A percentile compares a stretch with the other conserved stretches of the same genome.
phyloP scores from a whole-genome alignment of 2,113 vertebrate species.

The Gila orcuttii region DNA sequence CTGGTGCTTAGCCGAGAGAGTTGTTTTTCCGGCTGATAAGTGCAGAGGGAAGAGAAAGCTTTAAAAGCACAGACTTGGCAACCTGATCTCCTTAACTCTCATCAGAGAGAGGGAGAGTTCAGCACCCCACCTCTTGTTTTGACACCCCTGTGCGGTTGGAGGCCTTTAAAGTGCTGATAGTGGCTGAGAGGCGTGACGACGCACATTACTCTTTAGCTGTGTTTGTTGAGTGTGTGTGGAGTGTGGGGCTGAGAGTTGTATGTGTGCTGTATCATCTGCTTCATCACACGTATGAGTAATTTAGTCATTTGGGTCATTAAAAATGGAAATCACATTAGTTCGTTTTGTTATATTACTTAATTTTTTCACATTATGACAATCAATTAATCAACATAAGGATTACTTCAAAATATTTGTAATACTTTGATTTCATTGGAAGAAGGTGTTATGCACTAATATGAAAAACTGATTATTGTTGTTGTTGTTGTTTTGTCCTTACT shows the following conservation, averaged over 20 bases:
- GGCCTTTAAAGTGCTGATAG: conserved; percentile 71
- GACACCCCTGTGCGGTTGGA: conserved; percentile 62
- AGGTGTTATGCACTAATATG: no score
- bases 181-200: conserved; percentile 67
- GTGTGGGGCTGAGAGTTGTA: neutral
- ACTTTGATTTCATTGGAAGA: neutral
- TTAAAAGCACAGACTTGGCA: conserved; percentile 63
- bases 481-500: no score
- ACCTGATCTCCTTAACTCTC: conserved; percentile 80
- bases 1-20: conserved; percentile 78
- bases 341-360: neutral
- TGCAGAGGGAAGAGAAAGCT: conserved; percentile 62
- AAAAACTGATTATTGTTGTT: no score
- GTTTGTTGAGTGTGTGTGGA: conserved; percentile 32
- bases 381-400: neutral
- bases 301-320: conserved; percentile 23
- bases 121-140: conserved; percentile 68
- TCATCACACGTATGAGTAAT: conserved; percentile 33
- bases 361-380: neutral
- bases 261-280: neutral
- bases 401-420: neutral
- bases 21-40: conserved; percentile 69
- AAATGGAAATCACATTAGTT: neutral
- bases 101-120: conserved; percentile 71
- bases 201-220: conserved; percentile 56